Base-by-base conservation (phyloP, 2,113 vertebrate genomes). In the Limanda limanda region DNA sequence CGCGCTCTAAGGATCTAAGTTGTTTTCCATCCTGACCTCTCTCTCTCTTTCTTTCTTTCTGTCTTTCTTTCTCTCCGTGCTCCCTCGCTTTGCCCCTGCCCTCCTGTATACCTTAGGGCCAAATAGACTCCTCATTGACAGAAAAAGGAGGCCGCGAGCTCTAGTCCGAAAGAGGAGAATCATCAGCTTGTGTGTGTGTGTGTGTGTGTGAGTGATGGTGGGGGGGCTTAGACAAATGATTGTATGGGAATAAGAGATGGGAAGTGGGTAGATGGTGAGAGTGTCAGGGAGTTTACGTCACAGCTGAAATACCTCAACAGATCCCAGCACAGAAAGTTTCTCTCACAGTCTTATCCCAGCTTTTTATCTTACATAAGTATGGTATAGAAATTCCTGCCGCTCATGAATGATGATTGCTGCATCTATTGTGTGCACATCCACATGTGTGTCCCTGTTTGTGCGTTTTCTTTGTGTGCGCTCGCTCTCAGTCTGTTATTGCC, bases 1-100 rank as follows among this genome's bases (percentile, higher is more conserved):
- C 72, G 80, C 47, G 60, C 84, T 91, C 82, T 70, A 85, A 89
- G 81, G 85, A 91, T 89, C 83, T 86, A 87, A 91, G 85, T 89
- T 90, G 66, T 84, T 90, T 82, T 79, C 79, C 63, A 64, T 78
- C 54, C 76, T 66, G 63, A 74, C 69, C 62, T 76, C 63, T 70
- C 68, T n/a, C 27, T 31, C 6, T 31, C 59, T 73, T 62, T 72
- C 58, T 31, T 31, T 31, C 59, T 73, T 63, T 72, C 58, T 45
- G 23, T 73, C 72, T 70, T 74, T 73, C 62, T 65, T 55, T 71
- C 69, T 73, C 35, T 62, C 68, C 17, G 6, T 17, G 5, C 37
- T 81, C 31, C 73, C 60, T 78, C 86, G 69, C 65, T 56, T 71
- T 71, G 31, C 37, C 56, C 58, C 69, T 59, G 21, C 37, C 54